Evolutionary conservation across 2,113 vertebrate species (phyloP).

Genomic region (Oryzias celebensis): DNA sequence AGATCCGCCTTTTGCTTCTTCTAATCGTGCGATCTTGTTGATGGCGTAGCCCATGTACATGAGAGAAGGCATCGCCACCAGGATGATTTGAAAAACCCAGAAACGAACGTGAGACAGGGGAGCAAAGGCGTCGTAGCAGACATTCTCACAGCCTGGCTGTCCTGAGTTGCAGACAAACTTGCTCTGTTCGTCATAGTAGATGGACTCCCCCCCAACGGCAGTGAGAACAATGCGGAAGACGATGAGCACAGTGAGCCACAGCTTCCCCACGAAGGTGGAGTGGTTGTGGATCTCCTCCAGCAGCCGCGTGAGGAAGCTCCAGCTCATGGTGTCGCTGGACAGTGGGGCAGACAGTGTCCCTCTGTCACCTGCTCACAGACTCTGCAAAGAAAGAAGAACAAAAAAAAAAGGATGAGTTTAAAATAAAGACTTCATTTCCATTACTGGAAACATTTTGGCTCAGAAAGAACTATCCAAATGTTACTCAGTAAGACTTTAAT

Average conservation of each 20-base stretch:
- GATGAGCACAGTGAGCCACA: slow-evolving; percentile 96
- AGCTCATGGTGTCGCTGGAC: slow-evolving; percentile 92
- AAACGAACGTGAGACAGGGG: slow-evolving; percentile 95
- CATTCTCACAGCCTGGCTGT: slow-evolving; percentile 96
- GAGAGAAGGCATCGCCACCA: slow-evolving; percentile 91
- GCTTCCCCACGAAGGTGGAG: slow-evolving; percentile 98
- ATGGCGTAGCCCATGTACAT: slow-evolving; percentile 95
- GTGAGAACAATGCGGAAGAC: slow-evolving; percentile 97
- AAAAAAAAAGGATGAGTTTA: neutral
- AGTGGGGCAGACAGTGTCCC: slow-evolving; percentile 81
- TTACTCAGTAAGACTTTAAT: slow-evolving; percentile 13
- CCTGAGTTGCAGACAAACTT: slow-evolving; percentile 98
- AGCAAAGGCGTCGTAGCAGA: slow-evolving; percentile 96
- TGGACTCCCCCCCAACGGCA: slow-evolving; percentile 95
- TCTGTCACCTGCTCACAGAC: slow-evolving; percentile 80
- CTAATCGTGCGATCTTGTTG: slow-evolving; percentile 91
- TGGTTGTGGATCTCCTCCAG: slow-evolving; percentile 99
- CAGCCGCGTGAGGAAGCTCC: slow-evolving; percentile 98
- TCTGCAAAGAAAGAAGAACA: slow-evolving; percentile 54
- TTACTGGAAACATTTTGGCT: slow-evolving; percentile 6
- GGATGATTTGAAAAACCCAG: slow-evolving; percentile 98
- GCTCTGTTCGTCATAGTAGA: slow-evolving; percentile 98
- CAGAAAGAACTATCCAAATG: neutral
- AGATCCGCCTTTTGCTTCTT: slow-evolving; percentile 79
- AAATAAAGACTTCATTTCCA: neutral